Percentiles rank a stretch among this genome's conserved stretches.
Evolutionary conservation across 2,113 vertebrate species (phyloP).

Genomic region (Cyrtonyx montezumae): DNA sequence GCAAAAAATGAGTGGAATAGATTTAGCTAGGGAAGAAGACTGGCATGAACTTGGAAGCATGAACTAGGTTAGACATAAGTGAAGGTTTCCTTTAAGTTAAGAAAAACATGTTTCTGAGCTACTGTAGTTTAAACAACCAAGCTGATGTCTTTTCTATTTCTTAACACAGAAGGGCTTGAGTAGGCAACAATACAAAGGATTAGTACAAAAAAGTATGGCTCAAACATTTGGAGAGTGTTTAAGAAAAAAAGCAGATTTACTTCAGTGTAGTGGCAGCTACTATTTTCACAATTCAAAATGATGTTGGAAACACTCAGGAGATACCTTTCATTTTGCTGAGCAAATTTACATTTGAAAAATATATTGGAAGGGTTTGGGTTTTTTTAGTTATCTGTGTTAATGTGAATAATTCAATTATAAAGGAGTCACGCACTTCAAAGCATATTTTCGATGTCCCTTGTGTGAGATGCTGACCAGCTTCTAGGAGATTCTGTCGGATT

Average conservation of each 20-base stretch:
- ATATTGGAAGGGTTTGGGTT: not conserved
- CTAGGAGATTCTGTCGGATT: not conserved
- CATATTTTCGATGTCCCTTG: not conserved
- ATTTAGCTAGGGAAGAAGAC: not conserved
- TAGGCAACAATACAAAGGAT: not conserved
- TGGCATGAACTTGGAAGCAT: not conserved
- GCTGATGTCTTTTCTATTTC: not conserved
- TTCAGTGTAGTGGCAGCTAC: not conserved
- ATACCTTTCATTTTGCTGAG: not conserved
- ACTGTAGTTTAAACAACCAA: not conserved
- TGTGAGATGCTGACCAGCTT: not conserved
- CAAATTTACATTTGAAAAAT: not conserved
- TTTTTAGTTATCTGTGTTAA: not conserved
- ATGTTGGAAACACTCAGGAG: not conserved
- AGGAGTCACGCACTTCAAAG: not conserved
- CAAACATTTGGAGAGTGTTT: not conserved
- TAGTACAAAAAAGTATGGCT: not conserved
- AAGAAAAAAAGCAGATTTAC: not conserved
- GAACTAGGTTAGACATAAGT: not conserved
- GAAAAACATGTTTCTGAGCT: not conserved
- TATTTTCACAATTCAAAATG: not conserved
- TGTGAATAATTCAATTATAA: not conserved
- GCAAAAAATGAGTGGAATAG: not conserved
- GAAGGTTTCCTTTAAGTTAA: not conserved
- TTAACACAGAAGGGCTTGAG: not conserved